Conservation (phyloP, 1,140 invertebrate genomes). For the Oryctes rhinoceros region DNA sequence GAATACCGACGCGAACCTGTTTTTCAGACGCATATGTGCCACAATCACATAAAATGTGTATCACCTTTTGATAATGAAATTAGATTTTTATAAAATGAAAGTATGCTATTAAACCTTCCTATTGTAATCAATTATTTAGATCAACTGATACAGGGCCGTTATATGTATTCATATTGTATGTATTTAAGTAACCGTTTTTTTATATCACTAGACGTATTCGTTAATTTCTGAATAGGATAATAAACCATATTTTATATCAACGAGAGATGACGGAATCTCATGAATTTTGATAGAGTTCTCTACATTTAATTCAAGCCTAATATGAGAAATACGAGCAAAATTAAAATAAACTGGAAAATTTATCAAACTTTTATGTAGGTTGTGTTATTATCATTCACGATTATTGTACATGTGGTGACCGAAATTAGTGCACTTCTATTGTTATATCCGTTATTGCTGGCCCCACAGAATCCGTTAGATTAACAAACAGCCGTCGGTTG, state of each 20-base stretch:
- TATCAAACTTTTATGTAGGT: neutral
- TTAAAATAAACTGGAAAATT: neutral
- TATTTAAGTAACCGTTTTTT: neutral
- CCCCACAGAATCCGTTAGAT: no score
- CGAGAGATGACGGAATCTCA: neutral
- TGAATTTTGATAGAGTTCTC: neutral
- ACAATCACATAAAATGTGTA: constrained; percentile 27
- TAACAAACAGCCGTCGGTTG: no score
- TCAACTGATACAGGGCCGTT: constrained; percentile 25
- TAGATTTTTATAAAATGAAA: constrained; percentile 26
- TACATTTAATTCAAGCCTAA: neutral
- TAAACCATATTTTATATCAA: neutral
- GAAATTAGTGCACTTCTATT: no score
- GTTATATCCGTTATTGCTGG: no score
- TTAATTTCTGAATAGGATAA: neutral
- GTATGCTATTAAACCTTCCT: constrained; percentile 20
- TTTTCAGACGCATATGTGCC: constrained; percentile 18
- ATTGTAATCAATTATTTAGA: constrained; percentile 35
- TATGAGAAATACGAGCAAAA: neutral
- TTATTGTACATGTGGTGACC: no score
- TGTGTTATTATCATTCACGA: no score
- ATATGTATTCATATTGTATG: constrained; percentile 17
- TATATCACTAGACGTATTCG: constrained; percentile 12
- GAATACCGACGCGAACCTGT: constrained; percentile 12
- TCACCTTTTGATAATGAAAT: constrained; percentile 34